Percentiles rank a stretch among this genome's conserved stretches.
phyloP scores from a whole-genome alignment of 2,888 invertebrate species.

The Escarpia spicata region DNA sequence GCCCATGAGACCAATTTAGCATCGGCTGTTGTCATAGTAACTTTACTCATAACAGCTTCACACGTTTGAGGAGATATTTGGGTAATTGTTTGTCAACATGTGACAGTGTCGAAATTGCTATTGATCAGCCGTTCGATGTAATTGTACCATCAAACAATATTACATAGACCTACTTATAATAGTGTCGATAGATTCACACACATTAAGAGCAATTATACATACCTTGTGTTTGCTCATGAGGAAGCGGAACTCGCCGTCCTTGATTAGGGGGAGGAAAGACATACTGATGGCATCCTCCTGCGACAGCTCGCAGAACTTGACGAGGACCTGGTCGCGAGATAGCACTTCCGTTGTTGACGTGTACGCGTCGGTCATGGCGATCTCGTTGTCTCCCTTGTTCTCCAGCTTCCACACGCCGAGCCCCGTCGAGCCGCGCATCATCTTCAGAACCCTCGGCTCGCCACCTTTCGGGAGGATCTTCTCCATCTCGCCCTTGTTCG shows the following conservation, averaged over 20 bases:
- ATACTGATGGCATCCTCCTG: constrained; percentile 42
- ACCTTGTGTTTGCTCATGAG: constrained; percentile 35
- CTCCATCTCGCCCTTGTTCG: constrained; percentile 37
- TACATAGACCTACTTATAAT: background rate
- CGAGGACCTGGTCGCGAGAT: constrained; percentile 30
- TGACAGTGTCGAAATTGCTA: no score
- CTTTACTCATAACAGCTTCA: background rate
- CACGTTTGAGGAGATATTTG: background rate
- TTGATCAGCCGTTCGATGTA: background rate
- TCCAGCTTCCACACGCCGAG: constrained; percentile 39
- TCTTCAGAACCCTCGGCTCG: constrained; percentile 39
- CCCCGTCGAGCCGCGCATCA: constrained; percentile 41
- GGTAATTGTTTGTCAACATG: no score
- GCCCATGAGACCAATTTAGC: background rate
- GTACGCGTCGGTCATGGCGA: constrained; percentile 37
- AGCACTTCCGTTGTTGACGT: constrained; percentile 30
- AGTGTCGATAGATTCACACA: no score
- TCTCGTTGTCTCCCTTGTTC: constrained; percentile 35
- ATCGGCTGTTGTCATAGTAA: background rate
- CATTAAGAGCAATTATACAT: background rate
- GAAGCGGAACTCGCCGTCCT: constrained; percentile 39
- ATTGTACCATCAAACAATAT: background rate
- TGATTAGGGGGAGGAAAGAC: constrained; percentile 41
- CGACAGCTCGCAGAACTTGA: constrained; percentile 36
- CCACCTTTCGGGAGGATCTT: constrained; percentile 38